These are phyloP conservation scores for Aphaenogaster ashmeadi DNA, from an alignment of 1,140 invertebrate genomes.

Conservation along the genomic window DNA sequence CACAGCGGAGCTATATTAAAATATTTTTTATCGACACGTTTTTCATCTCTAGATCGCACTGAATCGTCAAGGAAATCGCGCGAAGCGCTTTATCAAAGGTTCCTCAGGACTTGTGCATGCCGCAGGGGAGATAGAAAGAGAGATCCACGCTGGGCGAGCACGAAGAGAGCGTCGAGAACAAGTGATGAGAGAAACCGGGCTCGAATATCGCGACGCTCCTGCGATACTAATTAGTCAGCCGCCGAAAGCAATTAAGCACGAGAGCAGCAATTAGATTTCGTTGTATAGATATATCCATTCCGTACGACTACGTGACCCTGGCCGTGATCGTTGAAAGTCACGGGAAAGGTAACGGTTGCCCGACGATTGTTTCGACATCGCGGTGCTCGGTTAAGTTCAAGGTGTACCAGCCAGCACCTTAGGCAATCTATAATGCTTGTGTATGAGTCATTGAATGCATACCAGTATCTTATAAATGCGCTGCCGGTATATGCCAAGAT, in stretches of 20 bases:
- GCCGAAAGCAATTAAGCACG: conserved; percentile 51
- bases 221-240: conserved; percentile 36
- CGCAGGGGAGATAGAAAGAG: conserved; percentile 23
- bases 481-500: background rate
- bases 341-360: conserved; percentile 75
- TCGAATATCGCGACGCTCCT: background rate
- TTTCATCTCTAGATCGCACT: background rate
- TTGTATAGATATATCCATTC: conserved; percentile 27
- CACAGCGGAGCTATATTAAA: background rate
- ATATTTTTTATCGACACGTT: background rate
- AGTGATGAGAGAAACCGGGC: conserved; percentile 34
- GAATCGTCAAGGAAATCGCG: background rate
- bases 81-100: background rate
- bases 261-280: conserved; percentile 54
- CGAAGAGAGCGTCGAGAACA: background rate
- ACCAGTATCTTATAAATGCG: background rate
- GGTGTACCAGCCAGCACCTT: conserved; percentile 35
- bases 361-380: conserved; percentile 75
- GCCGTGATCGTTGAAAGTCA: conserved; percentile 51
- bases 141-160: conserved; percentile 6
- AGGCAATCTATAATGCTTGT: background rate
- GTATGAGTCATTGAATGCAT: background rate
- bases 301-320: conserved; percentile 36
- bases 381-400: conserved; percentile 67
- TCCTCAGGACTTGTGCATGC: background rate